Percentiles rank a stretch among this genome's conserved stretches.
Conservation (phyloP, 2,888 invertebrate species). For the Machimus atricapillus region DNA sequence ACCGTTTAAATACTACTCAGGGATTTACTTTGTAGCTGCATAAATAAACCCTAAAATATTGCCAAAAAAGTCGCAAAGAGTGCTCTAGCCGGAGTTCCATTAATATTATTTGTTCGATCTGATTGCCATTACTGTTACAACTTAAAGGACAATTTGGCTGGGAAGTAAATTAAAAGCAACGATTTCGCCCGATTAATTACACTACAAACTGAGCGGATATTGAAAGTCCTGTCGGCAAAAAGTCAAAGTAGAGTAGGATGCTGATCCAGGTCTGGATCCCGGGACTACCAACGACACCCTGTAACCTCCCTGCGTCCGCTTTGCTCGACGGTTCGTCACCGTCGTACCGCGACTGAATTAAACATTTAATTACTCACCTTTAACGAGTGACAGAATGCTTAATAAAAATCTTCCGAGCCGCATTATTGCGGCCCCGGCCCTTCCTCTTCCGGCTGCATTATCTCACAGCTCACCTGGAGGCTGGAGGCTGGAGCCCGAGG, state of each 20-base stretch:
- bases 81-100: background rate
- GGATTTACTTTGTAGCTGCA: background rate
- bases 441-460: background rate
- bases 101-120: background rate
- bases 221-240: background rate
- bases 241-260: background rate
- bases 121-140: background rate
- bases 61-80: background rate
- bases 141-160: background rate
- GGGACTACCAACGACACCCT: background rate
- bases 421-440: background rate
- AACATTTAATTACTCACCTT: slow-evolving; percentile 23
- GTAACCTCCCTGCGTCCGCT: background rate
- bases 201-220: background rate
- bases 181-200: background rate
- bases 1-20: background rate
- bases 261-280: background rate
- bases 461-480: background rate
- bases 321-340: background rate
- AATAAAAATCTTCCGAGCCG: background rate
- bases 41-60: background rate
- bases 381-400: slow-evolving; percentile 22
- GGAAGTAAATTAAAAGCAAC: background rate
- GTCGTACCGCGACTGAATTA: slow-evolving; percentile 3
- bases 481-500: background rate